These are phyloP conservation scores for Sebastes fasciatus DNA, from an alignment of 2,113 vertebrate genomes.

Conservation along the genomic window DNA sequence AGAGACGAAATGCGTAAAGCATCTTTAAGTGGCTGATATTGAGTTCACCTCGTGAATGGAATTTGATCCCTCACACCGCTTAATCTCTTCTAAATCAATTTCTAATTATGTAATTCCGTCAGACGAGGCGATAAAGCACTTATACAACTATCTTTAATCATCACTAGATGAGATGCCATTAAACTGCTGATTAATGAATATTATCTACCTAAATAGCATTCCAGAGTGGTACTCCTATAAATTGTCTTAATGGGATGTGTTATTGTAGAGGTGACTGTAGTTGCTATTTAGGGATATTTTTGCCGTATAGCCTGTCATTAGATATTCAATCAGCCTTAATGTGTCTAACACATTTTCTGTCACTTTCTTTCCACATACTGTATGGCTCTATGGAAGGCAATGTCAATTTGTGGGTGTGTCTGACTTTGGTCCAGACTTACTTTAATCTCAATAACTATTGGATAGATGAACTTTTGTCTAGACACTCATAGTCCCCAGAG, in stretches of 20 bases:
- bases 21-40: slow-evolving; percentile 50
- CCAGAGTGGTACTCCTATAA: not conserved
- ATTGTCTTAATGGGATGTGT: not conserved
- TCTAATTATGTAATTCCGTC: slow-evolving; percentile 12
- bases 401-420: not conserved
- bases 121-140: slow-evolving; percentile 36
- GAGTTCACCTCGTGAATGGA: slow-evolving; percentile 44
- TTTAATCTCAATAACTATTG: not conserved
- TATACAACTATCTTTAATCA: slow-evolving; percentile 43
- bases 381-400: not conserved
- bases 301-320: not conserved
- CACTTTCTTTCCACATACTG: not conserved
- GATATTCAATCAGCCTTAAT: not conserved
- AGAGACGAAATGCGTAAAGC: slow-evolving; percentile 47
- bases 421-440: not conserved
- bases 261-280: not conserved
- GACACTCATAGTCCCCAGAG: not conserved
- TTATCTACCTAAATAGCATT: not conserved
- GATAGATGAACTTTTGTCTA: not conserved
- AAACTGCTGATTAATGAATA: not conserved
- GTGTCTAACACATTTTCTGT: not conserved
- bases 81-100: slow-evolving; percentile 27
- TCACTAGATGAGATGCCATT: not conserved
- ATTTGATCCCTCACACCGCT: slow-evolving; percentile 36
- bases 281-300: not conserved